Evolutionary conservation across 1,140 invertebrate species (phyloP).

Genomic region (Trachymyrmex cornetzi): DNA sequence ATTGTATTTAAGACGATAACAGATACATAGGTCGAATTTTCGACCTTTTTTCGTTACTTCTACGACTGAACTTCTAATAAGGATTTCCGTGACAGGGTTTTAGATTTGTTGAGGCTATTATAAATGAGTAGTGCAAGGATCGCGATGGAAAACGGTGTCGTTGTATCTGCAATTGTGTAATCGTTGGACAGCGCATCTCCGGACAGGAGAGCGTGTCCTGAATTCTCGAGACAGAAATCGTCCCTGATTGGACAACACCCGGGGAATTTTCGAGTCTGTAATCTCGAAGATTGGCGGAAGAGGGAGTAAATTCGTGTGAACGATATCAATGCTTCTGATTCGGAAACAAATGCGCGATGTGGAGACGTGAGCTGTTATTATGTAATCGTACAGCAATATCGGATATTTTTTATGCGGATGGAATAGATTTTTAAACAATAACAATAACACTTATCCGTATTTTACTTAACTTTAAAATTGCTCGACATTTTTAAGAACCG

Average conservation of each 20-base stretch:
- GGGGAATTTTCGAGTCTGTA: constrained; percentile 27
- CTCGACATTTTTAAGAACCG: background rate
- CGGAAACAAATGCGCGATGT: background rate
- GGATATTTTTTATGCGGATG: background rate
- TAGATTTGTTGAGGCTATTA: constrained; percentile 69
- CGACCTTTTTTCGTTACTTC: constrained; percentile 32
- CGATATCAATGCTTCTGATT: background rate
- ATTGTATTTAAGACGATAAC: constrained; percentile 6
- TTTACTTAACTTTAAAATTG: background rate
- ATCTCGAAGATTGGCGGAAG: constrained; percentile 27
- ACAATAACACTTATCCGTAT: background rate
- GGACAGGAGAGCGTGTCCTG: constrained; percentile 50
- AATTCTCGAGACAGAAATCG: constrained; percentile 60
- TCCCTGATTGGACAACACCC: constrained; percentile 49
- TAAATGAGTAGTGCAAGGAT: constrained; percentile 69
- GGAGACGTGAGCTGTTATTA: background rate
- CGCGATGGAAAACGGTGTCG: constrained; percentile 66
- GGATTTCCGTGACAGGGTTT: constrained; percentile 67
- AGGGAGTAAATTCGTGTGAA: constrained; percentile 4
- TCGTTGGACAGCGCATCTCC: constrained; percentile 52
- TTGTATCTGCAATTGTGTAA: constrained; percentile 51
- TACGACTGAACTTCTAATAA: constrained; percentile 57
- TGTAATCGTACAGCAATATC: background rate
- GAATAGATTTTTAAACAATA: background rate
- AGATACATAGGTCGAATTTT: background rate